phyloP scores from a whole-genome alignment of 2,797 vertebrate genomes.

The Emys orbicularis region DNA sequence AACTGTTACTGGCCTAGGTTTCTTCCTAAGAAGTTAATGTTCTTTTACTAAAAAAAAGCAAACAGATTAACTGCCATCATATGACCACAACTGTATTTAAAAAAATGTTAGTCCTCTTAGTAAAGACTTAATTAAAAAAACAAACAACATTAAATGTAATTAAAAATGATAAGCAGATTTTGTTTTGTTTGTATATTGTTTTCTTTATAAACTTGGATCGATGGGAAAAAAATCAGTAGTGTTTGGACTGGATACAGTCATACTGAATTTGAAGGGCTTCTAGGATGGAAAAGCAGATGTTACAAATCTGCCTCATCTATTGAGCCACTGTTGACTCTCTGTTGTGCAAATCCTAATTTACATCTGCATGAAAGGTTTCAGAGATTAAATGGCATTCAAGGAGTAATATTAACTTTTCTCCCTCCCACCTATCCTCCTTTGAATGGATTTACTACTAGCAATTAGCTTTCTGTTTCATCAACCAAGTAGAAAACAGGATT shows the following conservation, averaged over 20 bases:
- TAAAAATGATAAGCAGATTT: not conserved
- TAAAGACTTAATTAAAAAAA: not conserved
- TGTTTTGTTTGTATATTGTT: not conserved
- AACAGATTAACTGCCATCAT: not conserved
- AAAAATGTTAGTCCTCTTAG: constrained; percentile 14
- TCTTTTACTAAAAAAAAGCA: not conserved
- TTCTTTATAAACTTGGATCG: constrained; percentile 34
- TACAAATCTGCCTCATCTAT: constrained; percentile 74
- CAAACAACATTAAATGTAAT: not conserved
- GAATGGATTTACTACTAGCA: constrained; percentile 75
- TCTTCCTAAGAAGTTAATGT: not conserved
- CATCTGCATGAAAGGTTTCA: constrained; percentile 75
- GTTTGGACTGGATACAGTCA: constrained; percentile 60
- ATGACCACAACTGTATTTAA: not conserved
- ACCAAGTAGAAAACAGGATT: constrained; percentile 80
- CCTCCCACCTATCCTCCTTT: constrained; percentile 69
- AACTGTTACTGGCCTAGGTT: not conserved
- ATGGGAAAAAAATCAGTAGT: constrained; percentile 8
- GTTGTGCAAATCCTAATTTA: constrained; percentile 76
- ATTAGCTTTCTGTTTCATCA: constrained; percentile 78
- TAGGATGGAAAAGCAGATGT: constrained; percentile 77
- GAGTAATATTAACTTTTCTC: constrained; percentile 76
- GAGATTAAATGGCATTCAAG: constrained; percentile 75
- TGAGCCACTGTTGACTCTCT: constrained; percentile 69
- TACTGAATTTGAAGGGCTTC: constrained; percentile 56